Evolutionary conservation across 2,888 invertebrate genomes (phyloP), one percentile per base, ranked within the genome.

Genomic region (Mythimna ferrago): DNA sequence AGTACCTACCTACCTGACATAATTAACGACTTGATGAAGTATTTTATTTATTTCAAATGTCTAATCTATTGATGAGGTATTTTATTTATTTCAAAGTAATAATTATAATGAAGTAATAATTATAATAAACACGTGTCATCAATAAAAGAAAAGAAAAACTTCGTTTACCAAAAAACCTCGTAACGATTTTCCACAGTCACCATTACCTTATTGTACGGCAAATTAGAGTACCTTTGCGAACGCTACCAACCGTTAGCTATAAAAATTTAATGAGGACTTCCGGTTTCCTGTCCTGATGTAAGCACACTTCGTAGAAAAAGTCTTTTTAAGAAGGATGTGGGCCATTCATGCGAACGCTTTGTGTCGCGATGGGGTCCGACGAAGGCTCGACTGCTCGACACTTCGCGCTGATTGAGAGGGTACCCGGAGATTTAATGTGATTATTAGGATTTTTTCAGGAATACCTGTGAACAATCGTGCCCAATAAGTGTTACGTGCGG

Each of bases 221-320:
- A 63, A 82, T 81, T 65, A 67, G 58, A 74, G 57, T 63, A 68
- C 60, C 44, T 78, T 67, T 72, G 54, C 14, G n/a, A 68, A 53
- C 9, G 62, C 60, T 41, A 32, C 61, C 58, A 71, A 75, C 60
- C 74, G 74, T 76, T 72, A 65, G 71, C 72, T 70, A 73, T 71
- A 84, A 80, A 73, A 66, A 71, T 73, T 82, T 85, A 82, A 83
- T 82, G 69, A 76, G 72, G 71, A 75, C 73, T 71, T 85, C 82
- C 80, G 71, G 72, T 44, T 60, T 64, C 79, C 76, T 74, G 76
- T 75, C 64, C 76, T 63, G 66, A 73, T 78, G 73, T 74, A 71
- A 71, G 78, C 69, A 66, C 68, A 67, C 70, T 69, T 61, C 57
- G 60, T 62, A 75, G 73, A 82, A 83, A 84, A 79, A 81, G 71